Conservation (phyloP, 2,797 vertebrate species). For the Acipenser oxyrinchus region DNA sequence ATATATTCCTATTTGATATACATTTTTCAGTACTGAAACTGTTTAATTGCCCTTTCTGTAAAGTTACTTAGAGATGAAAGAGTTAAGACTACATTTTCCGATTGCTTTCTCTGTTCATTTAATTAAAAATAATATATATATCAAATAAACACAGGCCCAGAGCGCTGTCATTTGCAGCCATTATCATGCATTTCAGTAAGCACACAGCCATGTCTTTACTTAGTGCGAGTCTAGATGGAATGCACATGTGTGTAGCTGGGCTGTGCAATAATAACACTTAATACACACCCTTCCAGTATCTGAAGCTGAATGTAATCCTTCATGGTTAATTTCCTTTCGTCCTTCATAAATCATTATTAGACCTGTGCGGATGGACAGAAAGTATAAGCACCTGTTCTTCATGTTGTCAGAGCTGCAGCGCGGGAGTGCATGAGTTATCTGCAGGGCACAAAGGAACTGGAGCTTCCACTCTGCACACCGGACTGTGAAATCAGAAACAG, state of each 20-base stretch:
- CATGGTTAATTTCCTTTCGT: conserved; percentile 45
- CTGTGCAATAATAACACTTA: conserved; percentile 20
- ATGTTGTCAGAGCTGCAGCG: conserved; percentile 22
- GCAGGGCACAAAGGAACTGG: too few species aligned
- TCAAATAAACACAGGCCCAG: neutral
- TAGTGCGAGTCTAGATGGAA: neutral
- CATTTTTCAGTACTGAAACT: too few species aligned
- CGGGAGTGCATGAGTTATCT: too few species aligned
- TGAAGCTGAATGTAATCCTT: conserved; percentile 40
- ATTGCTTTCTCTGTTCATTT: too few species aligned
- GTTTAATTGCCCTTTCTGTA: too few species aligned
- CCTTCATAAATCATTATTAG: conserved; percentile 47
- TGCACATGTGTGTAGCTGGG: conserved; percentile 11
- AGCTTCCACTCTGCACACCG: conserved; percentile 10
- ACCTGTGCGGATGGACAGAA: conserved; percentile 39
- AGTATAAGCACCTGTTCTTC: conserved; percentile 56
- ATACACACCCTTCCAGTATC: conserved; percentile 22
- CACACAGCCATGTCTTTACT: neutral
- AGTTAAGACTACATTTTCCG: too few species aligned
- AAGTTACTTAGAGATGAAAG: too few species aligned
- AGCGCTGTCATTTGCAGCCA: neutral
- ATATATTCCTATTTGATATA: too few species aligned
- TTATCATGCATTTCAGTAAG: neutral
- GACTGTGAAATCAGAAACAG: conserved; percentile 64
- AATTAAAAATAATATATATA: conserved; percentile 27